A percentile compares a stretch with the other conserved stretches of the same genome.
Conservation (phyloP, 1,140 invertebrate genomes). For the Sinella curviseta region DNA sequence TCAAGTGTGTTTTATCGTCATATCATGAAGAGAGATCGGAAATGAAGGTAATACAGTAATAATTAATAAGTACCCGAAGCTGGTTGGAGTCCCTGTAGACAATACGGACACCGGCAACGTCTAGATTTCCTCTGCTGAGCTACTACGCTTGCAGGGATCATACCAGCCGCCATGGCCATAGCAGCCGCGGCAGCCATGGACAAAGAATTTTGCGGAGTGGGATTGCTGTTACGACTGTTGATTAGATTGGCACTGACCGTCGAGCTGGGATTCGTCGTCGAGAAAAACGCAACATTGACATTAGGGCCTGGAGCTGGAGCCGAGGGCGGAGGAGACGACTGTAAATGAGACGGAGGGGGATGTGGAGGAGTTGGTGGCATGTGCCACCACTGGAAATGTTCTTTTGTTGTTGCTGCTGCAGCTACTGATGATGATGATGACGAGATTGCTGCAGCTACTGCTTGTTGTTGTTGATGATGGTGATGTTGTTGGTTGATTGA, state of each 20-base stretch:
- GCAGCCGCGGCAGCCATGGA: slow-evolving; percentile 4
- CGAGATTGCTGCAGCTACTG: slow-evolving; percentile 13
- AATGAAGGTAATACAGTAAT: slow-evolving; percentile 18
- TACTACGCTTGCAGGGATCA: slow-evolving; percentile 30
- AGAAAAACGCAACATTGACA: slow-evolving; percentile 28
- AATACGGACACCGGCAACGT: slow-evolving; percentile 50
- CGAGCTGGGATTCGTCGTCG: neutral
- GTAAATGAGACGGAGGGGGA: slow-evolving; percentile 10
- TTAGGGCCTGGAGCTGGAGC: slow-evolving; percentile 23
- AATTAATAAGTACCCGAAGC: slow-evolving; percentile 35
- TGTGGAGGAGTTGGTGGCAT: slow-evolving; percentile 40
- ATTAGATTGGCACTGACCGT: neutral
- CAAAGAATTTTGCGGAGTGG: slow-evolving; percentile 11
- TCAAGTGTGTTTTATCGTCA: neutral
- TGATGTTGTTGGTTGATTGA: slow-evolving; percentile 31
- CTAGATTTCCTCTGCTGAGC: slow-evolving; percentile 46
- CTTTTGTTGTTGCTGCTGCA: slow-evolving; percentile 25
- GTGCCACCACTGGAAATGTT: slow-evolving; percentile 47
- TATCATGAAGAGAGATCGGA: slow-evolving; percentile 10
- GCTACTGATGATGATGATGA: neutral
- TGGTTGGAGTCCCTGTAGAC: slow-evolving; percentile 43
- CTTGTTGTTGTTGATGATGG: slow-evolving; percentile 36
- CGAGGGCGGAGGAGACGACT: slow-evolving; percentile 28
- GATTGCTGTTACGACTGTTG: neutral
- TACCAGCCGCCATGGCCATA: slow-evolving; percentile 26